Conservation (phyloP, 2,113 vertebrate genomes). For the Petaurus breviceps region DNA sequence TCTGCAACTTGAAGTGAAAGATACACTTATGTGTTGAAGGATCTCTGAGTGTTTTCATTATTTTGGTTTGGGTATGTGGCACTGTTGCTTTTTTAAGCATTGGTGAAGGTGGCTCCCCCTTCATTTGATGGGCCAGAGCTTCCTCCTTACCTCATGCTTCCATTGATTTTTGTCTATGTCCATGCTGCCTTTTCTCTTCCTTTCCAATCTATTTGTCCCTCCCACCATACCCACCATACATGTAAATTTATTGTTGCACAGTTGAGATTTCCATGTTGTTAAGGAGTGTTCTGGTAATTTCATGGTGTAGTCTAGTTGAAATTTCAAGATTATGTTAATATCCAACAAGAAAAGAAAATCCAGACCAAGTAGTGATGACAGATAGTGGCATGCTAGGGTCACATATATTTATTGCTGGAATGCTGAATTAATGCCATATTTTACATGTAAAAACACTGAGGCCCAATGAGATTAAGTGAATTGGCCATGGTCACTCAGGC, state of each 20-base stretch:
- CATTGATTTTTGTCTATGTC: constrained; percentile 19
- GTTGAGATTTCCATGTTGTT: constrained; percentile 53
- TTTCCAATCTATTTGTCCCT: constrained; percentile 46
- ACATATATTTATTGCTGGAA: too few species aligned
- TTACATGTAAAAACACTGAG: too few species aligned
- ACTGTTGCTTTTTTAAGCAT: background rate
- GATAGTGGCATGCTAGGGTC: too few species aligned
- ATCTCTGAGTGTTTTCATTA: background rate
- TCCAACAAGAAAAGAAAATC: background rate
- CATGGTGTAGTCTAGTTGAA: background rate
- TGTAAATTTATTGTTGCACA: constrained; percentile 14
- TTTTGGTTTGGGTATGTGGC: background rate
- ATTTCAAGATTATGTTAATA: background rate
- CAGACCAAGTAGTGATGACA: background rate
- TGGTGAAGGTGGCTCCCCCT: background rate
- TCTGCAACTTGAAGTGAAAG: background rate
- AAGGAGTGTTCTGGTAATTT: constrained; percentile 6
- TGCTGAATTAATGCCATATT: too few species aligned
- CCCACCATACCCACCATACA: constrained; percentile 17
- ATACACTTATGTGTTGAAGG: background rate
- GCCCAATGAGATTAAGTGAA: too few species aligned
- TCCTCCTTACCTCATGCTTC: constrained; percentile 16
- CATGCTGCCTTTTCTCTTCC: constrained; percentile 12
- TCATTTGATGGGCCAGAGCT: background rate
- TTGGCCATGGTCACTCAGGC: too few species aligned